A percentile compares a stretch with the other conserved stretches of the same genome.
Evolutionary conservation across 1,140 invertebrate species (phyloP).

Genomic region (Cotesia chilonis): DNA sequence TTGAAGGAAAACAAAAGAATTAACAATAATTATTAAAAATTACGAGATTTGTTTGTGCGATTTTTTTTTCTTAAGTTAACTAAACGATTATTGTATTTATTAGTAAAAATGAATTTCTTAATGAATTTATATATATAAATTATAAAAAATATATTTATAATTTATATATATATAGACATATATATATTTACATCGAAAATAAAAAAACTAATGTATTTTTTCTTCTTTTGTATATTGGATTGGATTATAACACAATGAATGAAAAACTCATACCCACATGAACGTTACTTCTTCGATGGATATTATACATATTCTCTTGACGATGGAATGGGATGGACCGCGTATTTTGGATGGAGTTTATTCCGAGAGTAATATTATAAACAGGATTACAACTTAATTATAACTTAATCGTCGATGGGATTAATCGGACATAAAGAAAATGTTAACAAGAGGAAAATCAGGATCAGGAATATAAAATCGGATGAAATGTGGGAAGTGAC

Average conservation of each 20-base stretch:
- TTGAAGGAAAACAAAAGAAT: too few relatives aligned
- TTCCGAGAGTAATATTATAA: constrained; percentile 47
- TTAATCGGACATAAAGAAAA: constrained; percentile 49
- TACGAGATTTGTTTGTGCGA: too few relatives aligned
- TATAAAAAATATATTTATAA: too few relatives aligned
- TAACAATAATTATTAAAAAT: too few relatives aligned
- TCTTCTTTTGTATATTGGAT: constrained; percentile 68
- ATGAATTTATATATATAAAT: constrained; percentile 23
- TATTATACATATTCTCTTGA: constrained; percentile 60
- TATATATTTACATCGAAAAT: constrained; percentile 34
- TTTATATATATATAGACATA: constrained; percentile 34
- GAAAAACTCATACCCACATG: constrained; percentile 67
- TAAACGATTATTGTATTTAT: too few relatives aligned
- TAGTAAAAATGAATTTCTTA: background rate
- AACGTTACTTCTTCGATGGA: constrained; percentile 66
- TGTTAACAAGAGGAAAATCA: constrained; percentile 53
- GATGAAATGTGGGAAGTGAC: constrained; percentile 48
- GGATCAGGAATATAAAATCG: constrained; percentile 45
- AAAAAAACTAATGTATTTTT: constrained; percentile 67
- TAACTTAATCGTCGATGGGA: constrained; percentile 45
- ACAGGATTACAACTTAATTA: constrained; percentile 46
- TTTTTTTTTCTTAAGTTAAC: too few relatives aligned
- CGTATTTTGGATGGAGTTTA: constrained; percentile 61
- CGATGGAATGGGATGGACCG: constrained; percentile 54
- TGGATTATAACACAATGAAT: constrained; percentile 68